These are phyloP conservation scores for Encarsia formosa DNA, from an alignment of 2,888 invertebrate genomes.

Conservation along the genomic window DNA sequence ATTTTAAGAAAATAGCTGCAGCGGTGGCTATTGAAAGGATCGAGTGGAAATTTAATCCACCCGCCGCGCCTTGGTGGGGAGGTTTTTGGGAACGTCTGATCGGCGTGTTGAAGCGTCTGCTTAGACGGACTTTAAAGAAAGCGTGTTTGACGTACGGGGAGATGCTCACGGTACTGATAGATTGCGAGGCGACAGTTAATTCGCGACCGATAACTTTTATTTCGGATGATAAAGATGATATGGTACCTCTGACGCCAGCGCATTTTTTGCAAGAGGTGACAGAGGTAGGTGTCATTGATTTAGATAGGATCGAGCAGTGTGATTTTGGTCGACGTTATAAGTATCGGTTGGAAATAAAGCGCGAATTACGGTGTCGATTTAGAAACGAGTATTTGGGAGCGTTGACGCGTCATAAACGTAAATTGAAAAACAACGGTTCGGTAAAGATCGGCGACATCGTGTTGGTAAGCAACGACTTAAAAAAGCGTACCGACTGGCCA, in stretches of 20 bases:
- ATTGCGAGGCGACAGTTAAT: slow-evolving; percentile 42
- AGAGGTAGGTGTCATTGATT: too few relatives aligned
- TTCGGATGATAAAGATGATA: slow-evolving; percentile 9
- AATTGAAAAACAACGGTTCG: too few relatives aligned
- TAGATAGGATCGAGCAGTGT: too few relatives aligned
- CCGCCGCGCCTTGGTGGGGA: slow-evolving; percentile 48
- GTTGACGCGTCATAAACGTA: too few relatives aligned
- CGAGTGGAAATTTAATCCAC: slow-evolving; percentile 43
- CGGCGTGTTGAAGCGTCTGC: slow-evolving; percentile 41
- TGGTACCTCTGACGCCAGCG: not conserved
- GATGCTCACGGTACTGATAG: slow-evolving; percentile 33
- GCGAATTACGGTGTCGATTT: too few relatives aligned
- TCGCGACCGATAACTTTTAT: slow-evolving; percentile 38
- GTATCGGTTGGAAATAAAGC: too few relatives aligned
- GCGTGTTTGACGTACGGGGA: slow-evolving; percentile 34
- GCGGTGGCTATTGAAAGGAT: slow-evolving; percentile 20
- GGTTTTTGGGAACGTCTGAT: slow-evolving; percentile 49
- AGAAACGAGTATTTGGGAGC: too few relatives aligned
- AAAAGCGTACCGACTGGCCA: too few relatives aligned
- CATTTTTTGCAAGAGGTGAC: too few relatives aligned
- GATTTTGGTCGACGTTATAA: too few relatives aligned
- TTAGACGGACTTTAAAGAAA: slow-evolving; percentile 40
- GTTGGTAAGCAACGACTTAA: too few relatives aligned
- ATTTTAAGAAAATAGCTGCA: slow-evolving; percentile 16
- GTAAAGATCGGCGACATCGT: too few relatives aligned